Evolutionary conservation across 2,888 invertebrate genomes (phyloP), one percentile per base, ranked within the genome.

Genomic region (Agriopis leucophaearia): DNA sequence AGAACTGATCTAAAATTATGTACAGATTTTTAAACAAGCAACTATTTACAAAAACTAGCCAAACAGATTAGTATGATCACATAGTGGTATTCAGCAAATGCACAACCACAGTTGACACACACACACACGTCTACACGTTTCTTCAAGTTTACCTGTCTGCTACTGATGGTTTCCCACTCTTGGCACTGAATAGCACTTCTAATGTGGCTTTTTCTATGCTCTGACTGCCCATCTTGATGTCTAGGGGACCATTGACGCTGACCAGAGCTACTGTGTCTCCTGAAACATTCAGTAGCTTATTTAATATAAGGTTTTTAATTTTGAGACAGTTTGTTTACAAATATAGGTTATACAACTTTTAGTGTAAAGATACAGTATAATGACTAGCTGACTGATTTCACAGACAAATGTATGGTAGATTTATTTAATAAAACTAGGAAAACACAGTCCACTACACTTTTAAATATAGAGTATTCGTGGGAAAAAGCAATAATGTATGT

Each of bases 201-300:
- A 98, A 89, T n/a, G 94, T 95, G 0, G 97, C 96, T 86, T 96
- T 97, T 73, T 97, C 97, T 61, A 97, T 96, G 74, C 96, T 95
- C 78, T 97, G 95, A 86, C 96, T 97, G 73, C 96, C 96, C 74
- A 95, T 90, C 87, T 96, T 97, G 1, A 96, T 96, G 87, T 98
- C 98, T 12, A 96, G 91, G 0, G 98, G 98, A 0, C 98, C 98
- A 88, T 97, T 96, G 44, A 97, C 95, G 71, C 97, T 96, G 1
- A 96, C 96, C 48, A 97, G 84, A 0, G 97, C 95, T 56, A 96
- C 95, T 15, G 98, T 97, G 71, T 96, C 95, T 12, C 97, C 98
- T 97, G 82, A 15, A 67, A 67, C 13, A 61, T 13, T 36, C 0
- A 50, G 8, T 55, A 40, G 8, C 8, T n/a, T 7, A 35, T 8